Conservation (phyloP, 2,113 vertebrate genomes). For the Pycnonotus jocosus region DNA sequence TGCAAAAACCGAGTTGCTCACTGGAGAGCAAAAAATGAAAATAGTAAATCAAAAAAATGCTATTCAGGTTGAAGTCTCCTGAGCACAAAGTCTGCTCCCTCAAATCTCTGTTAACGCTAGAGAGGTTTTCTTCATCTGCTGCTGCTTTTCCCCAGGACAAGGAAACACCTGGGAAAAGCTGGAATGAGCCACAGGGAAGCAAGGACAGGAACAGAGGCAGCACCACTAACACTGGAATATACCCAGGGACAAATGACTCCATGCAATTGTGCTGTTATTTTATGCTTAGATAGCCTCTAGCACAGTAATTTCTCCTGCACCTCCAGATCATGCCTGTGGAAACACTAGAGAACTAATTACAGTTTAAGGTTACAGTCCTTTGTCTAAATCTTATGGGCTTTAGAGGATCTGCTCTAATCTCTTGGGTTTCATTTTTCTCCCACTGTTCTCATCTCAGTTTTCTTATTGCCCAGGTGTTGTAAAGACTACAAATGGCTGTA, state of each 20-base stretch:
- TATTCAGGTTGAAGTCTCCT: neutral
- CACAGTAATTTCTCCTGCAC: neutral
- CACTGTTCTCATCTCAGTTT: neutral
- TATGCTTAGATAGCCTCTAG: neutral
- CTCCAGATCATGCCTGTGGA: neutral
- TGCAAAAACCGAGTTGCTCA: neutral
- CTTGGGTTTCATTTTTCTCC: neutral
- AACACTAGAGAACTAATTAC: slow-evolving; percentile 24
- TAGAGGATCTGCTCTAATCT: slow-evolving; percentile 26
- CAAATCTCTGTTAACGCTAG: neutral
- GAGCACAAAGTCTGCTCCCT: neutral
- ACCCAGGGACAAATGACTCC: neutral
- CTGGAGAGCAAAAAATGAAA: neutral
- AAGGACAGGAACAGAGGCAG: neutral
- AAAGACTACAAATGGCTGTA: slow-evolving; percentile 6
- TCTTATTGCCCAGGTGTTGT: slow-evolving; percentile 4
- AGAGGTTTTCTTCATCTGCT: neutral
- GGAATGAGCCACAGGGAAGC: neutral
- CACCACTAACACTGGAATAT: neutral
- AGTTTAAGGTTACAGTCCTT: slow-evolving; percentile 30
- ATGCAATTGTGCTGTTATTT: neutral
- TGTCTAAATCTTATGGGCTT: neutral
- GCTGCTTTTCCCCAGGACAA: neutral
- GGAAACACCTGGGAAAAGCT: neutral
- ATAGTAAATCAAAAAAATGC: neutral